phyloP scores from a whole-genome alignment of 1,140 invertebrate species.

The Drosophila tristis region DNA sequence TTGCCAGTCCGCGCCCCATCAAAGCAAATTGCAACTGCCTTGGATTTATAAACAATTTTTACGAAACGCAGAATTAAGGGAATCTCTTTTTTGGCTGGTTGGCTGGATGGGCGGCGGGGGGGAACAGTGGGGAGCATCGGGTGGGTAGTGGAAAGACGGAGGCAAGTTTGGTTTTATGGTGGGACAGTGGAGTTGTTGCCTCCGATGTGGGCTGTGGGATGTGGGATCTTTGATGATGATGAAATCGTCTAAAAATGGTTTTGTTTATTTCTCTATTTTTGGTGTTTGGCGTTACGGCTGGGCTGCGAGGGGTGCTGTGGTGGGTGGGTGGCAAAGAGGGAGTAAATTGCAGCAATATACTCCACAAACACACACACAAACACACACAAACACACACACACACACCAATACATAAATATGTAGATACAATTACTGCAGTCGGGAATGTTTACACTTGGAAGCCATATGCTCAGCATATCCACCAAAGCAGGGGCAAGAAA shows the following conservation, averaged over 20 bases:
- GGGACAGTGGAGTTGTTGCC: conserved; percentile 23
- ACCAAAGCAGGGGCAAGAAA: not conserved
- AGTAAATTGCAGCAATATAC: conserved; percentile 29
- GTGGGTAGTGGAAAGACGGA: too few relatives aligned
- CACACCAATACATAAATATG: not conserved
- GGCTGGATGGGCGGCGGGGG: conserved; percentile 6
- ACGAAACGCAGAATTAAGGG: conserved; percentile 22
- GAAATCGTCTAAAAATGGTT: conserved; percentile 70
- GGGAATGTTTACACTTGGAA: conserved; percentile 14
- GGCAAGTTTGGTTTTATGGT: too few relatives aligned
- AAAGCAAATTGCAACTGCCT: conserved; percentile 33
- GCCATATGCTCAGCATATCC: conserved; percentile 50
- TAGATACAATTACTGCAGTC: conserved; percentile 6
- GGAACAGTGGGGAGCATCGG: not conserved
- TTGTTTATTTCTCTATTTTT: conserved; percentile 60
- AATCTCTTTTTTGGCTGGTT: too few relatives aligned
- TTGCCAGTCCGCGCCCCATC: not conserved
- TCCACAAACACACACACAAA: conserved; percentile 13
- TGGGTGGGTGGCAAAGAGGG: not conserved
- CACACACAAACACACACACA: conserved; percentile 1
- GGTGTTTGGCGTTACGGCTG: conserved; percentile 3
- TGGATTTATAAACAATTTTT: conserved; percentile 66
- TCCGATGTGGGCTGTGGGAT: conserved; percentile 6
- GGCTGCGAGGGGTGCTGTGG: not conserved
- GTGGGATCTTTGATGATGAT: conserved; percentile 33